A percentile compares a stretch with the other conserved stretches of the same genome.
These are phyloP conservation scores for Plotosus lineatus DNA, from an alignment of 2,113 vertebrate species.

Conservation along the genomic window DNA sequence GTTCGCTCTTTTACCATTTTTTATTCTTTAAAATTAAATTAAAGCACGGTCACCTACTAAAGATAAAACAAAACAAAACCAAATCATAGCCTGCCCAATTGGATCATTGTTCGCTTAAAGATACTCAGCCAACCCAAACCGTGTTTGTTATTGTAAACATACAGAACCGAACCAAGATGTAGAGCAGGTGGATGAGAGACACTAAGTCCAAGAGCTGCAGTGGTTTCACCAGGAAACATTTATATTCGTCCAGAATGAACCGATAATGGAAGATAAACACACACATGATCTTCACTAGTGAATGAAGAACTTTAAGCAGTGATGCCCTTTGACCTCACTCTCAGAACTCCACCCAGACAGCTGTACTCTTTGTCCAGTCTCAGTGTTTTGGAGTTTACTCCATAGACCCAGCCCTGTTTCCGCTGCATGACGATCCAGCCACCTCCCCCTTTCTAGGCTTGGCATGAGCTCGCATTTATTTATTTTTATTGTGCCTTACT, in stretches of 20 bases:
- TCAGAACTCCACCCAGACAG: slow-evolving; percentile 7
- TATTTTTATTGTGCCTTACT: slow-evolving; percentile 59
- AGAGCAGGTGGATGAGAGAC: too few species aligned
- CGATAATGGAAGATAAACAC: too few species aligned
- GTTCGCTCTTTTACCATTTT: background rate
- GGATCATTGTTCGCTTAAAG: background rate
- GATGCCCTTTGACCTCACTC: background rate
- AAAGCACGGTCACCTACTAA: background rate
- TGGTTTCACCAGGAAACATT: too few species aligned
- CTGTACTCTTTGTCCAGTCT: slow-evolving; percentile 23
- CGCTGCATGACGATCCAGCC: slow-evolving; percentile 10
- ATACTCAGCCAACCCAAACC: too few species aligned
- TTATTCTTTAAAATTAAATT: background rate
- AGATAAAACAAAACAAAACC: background rate
- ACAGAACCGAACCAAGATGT: too few species aligned
- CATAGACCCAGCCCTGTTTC: background rate
- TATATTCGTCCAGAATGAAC: too few species aligned
- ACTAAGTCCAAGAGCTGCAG: too few species aligned
- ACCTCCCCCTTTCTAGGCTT: slow-evolving; percentile 36
- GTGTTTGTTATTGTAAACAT: too few species aligned
- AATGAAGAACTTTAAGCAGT: background rate
- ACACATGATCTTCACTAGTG: too few species aligned
- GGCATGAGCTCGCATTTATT: slow-evolving; percentile 56
- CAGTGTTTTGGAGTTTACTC: background rate
- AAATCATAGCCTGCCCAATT: background rate